These are phyloP conservation scores for Lypha dubia DNA, from an alignment of 2,888 invertebrate species.

Conservation along the genomic window DNA sequence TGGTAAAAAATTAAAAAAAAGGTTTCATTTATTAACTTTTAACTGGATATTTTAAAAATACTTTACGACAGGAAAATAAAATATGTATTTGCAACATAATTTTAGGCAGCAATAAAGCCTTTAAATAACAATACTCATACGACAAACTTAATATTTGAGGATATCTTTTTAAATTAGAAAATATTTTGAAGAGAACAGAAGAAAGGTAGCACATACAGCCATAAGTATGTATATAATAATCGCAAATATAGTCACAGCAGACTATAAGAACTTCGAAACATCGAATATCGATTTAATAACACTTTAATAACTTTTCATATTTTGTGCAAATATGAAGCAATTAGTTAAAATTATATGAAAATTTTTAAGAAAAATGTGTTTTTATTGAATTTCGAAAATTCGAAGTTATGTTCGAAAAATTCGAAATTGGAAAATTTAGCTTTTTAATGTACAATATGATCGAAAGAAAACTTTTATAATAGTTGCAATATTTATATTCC, in stretches of 20 bases:
- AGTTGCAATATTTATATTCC: no score
- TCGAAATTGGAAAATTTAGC: background rate
- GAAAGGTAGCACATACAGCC: no score
- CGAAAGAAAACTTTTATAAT: background rate
- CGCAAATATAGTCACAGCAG: background rate
- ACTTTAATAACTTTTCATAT: no score
- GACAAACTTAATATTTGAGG: background rate
- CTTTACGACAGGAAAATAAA: no score
- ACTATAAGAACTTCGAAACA: background rate
- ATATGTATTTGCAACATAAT: background rate
- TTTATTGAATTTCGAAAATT: conserved; percentile 17
- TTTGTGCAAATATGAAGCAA: no score
- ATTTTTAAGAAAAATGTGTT: background rate
- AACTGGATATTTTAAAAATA: no score
- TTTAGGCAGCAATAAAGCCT: background rate
- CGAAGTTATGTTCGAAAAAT: conserved; percentile 13
- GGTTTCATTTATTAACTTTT: no score
- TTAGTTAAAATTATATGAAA: no score
- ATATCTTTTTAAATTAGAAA: background rate
- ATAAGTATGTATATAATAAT: no score
- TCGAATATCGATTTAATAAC: no score
- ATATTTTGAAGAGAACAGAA: background rate
- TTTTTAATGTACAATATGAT: background rate
- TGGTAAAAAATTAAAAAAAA: background rate
- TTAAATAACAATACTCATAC: conserved; percentile 13